These are phyloP conservation scores for Eupeodes latifasciatus DNA, from an alignment of 2,888 invertebrate genomes.

Conservation along the genomic window DNA sequence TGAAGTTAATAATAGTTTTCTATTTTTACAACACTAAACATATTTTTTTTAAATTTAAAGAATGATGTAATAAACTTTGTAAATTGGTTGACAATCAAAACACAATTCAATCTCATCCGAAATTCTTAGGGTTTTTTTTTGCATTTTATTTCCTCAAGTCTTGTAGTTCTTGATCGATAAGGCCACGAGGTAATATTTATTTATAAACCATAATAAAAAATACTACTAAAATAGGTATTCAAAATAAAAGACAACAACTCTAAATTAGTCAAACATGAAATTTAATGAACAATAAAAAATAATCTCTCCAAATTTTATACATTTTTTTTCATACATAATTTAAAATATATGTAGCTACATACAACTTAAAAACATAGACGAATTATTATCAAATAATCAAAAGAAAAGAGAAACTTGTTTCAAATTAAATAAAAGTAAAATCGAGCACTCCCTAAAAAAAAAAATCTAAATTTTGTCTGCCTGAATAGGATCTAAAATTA, in stretches of 20 bases:
- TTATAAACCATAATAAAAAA: not conserved
- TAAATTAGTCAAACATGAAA: slow-evolving; percentile 25
- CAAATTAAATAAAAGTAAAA: slow-evolving; percentile 17
- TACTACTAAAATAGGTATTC: slow-evolving; percentile 6
- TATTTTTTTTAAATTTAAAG: too few species aligned
- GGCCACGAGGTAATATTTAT: not conserved
- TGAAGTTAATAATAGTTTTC: too few species aligned
- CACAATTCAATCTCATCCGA: too few species aligned
- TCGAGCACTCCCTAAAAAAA: slow-evolving; percentile 40
- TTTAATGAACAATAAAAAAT: slow-evolving; percentile 40
- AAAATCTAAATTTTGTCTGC: slow-evolving; percentile 1
- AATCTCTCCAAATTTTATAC: slow-evolving; percentile 52
- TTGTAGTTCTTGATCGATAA: slow-evolving; percentile 10
- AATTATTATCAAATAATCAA: slow-evolving; percentile 21
- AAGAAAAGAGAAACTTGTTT: slow-evolving; percentile 38
- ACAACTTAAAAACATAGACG: slow-evolving; percentile 35
- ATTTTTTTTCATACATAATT: too few species aligned
- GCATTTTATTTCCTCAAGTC: not conserved
- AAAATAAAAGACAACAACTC: slow-evolving; percentile 5
- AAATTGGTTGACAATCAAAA: too few species aligned
- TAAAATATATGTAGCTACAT: too few species aligned
- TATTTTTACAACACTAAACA: too few species aligned
- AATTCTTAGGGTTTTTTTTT: too few species aligned
- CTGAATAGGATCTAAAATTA: not conserved
- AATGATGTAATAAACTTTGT: too few species aligned